Base-by-base conservation (phyloP, 2,113 vertebrate genomes). In the Pipra filicauda region DNA sequence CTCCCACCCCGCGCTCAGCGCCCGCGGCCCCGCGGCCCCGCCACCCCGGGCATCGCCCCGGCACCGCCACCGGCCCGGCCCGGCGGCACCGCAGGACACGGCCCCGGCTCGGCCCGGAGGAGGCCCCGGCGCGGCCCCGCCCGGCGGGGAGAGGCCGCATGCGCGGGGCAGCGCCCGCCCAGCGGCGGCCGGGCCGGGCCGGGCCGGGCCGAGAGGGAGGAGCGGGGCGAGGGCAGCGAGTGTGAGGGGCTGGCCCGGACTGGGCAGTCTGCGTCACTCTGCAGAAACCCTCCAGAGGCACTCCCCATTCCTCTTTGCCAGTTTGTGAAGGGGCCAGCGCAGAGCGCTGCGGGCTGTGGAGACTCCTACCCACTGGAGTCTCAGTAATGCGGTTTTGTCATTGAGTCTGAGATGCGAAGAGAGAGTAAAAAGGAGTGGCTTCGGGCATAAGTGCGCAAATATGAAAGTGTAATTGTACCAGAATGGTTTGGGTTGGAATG, bases 221-320 rank as follows among this genome's bases (percentile, higher is more conserved):
- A 24, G 26, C 8, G 51, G 51, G 51, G 15, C 26, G 51, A 52
- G 51, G 51, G 51, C 15, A 10, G 27, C 28, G 52, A 12, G 27
- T 3, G 51, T 19, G 28, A 11, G 16, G 52, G 30, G 52, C 12
- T 26, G 23, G 12, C 3, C 48, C 26, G 48, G 23, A 23, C 6
- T 26, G 48, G 48, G 48, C 12, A 3, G 7, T 9, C 46, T 5
- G 23, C 12, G 23, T 14, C 49, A 15, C 24, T 51, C 24, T 26
- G 49, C 13, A 8, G 49, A 51, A 51, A 51, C 19, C 9, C 19
- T 21, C 44, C 46, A 9, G 46, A 48, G 46, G 6, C 21, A 6
- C 27, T 20, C 6, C 0, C 0, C 5, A 0, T 4, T 33, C 18
- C 15, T 22, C 12, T 0, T 15, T 3, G 1, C 1, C 2, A 15